phyloP scores from a whole-genome alignment of 2,888 invertebrate species.

The Timema podura region DNA sequence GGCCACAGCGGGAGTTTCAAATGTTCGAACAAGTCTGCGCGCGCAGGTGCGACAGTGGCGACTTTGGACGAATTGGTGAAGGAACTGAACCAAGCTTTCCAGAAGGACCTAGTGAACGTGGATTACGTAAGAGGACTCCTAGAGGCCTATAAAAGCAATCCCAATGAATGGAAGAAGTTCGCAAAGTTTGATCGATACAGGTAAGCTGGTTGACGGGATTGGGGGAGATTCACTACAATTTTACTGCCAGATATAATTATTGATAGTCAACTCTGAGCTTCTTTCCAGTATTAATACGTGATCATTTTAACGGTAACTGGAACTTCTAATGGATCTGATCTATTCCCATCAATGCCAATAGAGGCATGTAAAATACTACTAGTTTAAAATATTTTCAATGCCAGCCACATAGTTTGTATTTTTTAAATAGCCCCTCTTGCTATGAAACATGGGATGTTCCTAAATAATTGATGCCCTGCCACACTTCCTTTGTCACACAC shows the following conservation, averaged over 20 bases:
- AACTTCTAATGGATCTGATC: too few relatives aligned
- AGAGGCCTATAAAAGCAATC: conserved; percentile 78
- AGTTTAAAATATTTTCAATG: too few relatives aligned
- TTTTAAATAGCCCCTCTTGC: too few relatives aligned
- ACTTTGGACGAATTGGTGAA: background rate
- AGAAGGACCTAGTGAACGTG: conserved; percentile 77
- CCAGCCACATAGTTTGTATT: too few relatives aligned
- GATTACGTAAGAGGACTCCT: conserved; percentile 83
- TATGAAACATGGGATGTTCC: too few relatives aligned
- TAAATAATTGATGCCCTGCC: too few relatives aligned
- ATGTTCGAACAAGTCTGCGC: background rate
- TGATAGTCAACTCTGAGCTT: background rate
- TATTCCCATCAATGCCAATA: too few relatives aligned
- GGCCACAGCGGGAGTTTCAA: background rate
- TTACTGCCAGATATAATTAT: background rate
- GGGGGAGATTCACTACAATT: background rate
- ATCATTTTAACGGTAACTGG: too few relatives aligned
- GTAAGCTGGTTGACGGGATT: conserved; percentile 47
- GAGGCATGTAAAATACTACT: too few relatives aligned
- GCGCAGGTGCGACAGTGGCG: background rate
- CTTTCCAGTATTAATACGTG: too few relatives aligned
- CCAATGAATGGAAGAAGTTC: conserved; percentile 87
- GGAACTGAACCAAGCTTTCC: conserved; percentile 73
- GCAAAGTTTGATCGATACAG: conserved; percentile 91
- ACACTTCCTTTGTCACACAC: too few relatives aligned